Evolutionary conservation across 2,113 vertebrate genomes (phyloP), one percentile per base, ranked within the genome.

Genomic region (Chamaea fasciata): DNA sequence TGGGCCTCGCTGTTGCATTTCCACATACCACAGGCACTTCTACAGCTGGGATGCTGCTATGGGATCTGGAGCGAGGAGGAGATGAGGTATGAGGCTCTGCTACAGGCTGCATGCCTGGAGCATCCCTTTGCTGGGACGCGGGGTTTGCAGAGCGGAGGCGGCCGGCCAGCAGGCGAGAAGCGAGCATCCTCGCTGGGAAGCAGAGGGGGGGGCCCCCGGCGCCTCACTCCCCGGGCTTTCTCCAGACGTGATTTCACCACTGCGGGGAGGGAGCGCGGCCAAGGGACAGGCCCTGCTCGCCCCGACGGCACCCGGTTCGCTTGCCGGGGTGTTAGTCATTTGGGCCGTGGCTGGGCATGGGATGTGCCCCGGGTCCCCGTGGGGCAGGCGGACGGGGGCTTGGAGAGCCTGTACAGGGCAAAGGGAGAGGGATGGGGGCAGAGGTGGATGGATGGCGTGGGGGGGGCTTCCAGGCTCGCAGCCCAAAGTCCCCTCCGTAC

Each of bases 181-280:
- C 0, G 19, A 85, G 91, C 44, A 67, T 90, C 89, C 70, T 83
- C 23, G 0, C 75, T 89, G 76, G 90, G 92, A 90, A 94, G 67
- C 76, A 19, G 65, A 6, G 2, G 15, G 22, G 22, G 55, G n/a
- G 33, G n/a, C 9, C 4, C 42, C 22, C 31, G 1, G 53, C 9
- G 5, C 52, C 87, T 83, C 63, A 5, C 50, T 88, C 49, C 49
- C 71, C 42, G 10, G 70, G 76, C 91, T 89, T 92, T 95, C 96
- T 96, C 94, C 95, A 96, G 95, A 96, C 93, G 91, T 96, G 96
- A 96, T 96, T 96, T 96, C 95, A 96, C 95, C 60, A 1, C 89
- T 7, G 12, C 6, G 33, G 91, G 73, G 87, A 96, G 91, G 91
- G 95, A 95, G 47, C 60, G 2, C 10, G 9, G 93, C 96, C 96